A percentile compares a stretch with the other conserved stretches of the same genome.
These are phyloP conservation scores for Geodia barretti DNA, from an alignment of 37 sponge, comb jelly and placozoan genomes.

Conservation along the genomic window DNA sequence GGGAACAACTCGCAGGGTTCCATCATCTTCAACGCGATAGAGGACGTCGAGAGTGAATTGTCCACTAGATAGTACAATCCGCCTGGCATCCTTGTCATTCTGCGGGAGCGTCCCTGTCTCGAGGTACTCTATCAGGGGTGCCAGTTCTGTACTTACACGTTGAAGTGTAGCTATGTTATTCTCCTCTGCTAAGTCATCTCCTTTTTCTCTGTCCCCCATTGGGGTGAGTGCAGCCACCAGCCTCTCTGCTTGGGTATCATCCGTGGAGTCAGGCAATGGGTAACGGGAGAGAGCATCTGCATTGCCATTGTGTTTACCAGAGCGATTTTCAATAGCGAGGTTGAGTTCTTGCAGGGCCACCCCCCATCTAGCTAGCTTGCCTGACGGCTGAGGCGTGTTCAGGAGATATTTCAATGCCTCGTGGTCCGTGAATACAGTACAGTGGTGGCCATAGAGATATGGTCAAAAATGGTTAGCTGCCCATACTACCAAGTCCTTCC, in stretches of 20 bases:
- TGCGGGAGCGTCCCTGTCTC: constrained; percentile 8
- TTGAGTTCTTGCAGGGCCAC: constrained; percentile 51
- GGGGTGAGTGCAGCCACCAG: too few relatives aligned
- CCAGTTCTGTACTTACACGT: constrained; percentile 4
- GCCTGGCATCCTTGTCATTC: constrained; percentile 20
- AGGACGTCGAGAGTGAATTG: constrained; percentile 25
- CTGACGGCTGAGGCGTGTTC: constrained; percentile 19
- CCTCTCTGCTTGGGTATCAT: too few relatives aligned
- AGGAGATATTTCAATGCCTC: constrained; percentile 30
- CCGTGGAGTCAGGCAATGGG: too few relatives aligned
- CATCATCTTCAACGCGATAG: constrained; percentile 14
- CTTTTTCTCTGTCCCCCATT: too few relatives aligned
- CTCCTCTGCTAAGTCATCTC: too few relatives aligned
- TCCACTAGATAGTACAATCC: not conserved
- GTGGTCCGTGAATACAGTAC: constrained; percentile 45
- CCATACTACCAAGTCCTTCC: constrained; percentile 47
- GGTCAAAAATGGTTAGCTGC: constrained; percentile 29
- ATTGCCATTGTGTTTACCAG: constrained; percentile 30
- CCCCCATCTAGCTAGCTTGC: constrained; percentile 49
- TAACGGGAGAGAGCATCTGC: constrained; percentile 46
- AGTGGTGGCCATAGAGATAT: constrained; percentile 26
- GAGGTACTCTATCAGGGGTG: not conserved
- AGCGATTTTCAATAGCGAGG: constrained; percentile 26
- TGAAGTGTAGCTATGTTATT: constrained; percentile 5
- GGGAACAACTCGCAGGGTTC: constrained; percentile 15